Conservation (phyloP, 1,140 invertebrate species). For the Aphis gossypii region DNA sequence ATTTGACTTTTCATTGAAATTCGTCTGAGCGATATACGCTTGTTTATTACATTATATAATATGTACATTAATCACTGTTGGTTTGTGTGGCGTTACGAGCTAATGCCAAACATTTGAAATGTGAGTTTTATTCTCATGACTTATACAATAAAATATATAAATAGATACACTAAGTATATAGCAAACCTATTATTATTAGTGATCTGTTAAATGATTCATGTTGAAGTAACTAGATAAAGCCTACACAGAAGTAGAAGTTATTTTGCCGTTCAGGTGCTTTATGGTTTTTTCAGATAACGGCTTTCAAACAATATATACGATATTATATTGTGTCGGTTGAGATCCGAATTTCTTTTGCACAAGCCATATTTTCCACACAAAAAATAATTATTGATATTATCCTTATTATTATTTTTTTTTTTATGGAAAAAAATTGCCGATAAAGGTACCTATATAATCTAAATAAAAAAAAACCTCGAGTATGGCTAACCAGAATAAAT, state of each 20-base stretch:
- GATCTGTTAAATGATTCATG: neutral
- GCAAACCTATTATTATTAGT: neutral
- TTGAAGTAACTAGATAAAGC: neutral
- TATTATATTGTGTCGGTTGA: neutral
- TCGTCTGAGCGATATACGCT: neutral
- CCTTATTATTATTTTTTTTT: neutral
- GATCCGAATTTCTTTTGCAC: neutral
- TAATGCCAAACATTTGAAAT: neutral
- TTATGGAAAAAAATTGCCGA: neutral
- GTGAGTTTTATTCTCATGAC: neutral
- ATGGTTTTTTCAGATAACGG: neutral
- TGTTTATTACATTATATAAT: neutral
- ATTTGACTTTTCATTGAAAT: neutral
- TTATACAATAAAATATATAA: neutral
- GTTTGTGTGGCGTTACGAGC: neutral
- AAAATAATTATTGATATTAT: neutral
- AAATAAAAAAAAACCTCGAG: neutral
- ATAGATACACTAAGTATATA: neutral
- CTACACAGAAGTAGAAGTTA: neutral
- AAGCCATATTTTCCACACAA: neutral
- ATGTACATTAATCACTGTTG: neutral
- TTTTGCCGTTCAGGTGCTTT: neutral
- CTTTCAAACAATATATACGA: neutral
- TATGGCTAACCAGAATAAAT: neutral
- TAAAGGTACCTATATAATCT: neutral